Conservation (phyloP, 37 sponge, comb jelly and placozoan genomes). For the Chondrosia reniformis region DNA sequence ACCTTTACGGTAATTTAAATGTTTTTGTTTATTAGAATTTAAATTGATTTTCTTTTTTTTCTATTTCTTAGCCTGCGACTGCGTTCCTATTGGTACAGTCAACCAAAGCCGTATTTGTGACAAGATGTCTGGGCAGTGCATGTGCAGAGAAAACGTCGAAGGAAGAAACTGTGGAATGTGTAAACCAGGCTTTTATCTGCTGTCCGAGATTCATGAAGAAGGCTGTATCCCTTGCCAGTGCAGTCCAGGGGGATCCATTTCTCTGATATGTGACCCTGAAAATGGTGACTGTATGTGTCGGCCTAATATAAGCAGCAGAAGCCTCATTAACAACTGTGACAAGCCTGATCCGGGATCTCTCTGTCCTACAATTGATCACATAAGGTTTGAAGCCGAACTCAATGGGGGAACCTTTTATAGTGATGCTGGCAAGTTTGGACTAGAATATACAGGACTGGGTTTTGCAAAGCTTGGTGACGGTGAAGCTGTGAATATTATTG, state of each 20-base stretch:
- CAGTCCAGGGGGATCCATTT: conserved; percentile 24
- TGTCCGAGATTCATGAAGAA: neutral
- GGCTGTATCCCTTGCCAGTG: conserved; percentile 60
- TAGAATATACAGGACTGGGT: conserved; percentile 50
- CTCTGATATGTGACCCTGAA: neutral
- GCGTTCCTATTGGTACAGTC: conserved; percentile 14
- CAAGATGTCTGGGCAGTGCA: conserved; percentile 19
- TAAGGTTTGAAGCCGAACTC: conserved; percentile 45
- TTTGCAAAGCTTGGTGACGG: conserved; percentile 12
- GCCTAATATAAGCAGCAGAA: conserved; percentile 7
- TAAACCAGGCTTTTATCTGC: conserved; percentile 4
- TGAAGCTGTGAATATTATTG: neutral
- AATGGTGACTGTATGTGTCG: conserved; percentile 30
- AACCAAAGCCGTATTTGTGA: neutral
- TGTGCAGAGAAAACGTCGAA: conserved; percentile 38
- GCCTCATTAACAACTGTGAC: neutral
- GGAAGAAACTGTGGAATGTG: neutral
- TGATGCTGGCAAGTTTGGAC: conserved; percentile 7
- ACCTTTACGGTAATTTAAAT: neutral
- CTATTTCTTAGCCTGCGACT: conserved; percentile 12
- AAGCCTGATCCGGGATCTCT: conserved; percentile 1
- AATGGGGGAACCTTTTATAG: conserved; percentile 2
- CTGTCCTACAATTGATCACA: conserved; percentile 48
- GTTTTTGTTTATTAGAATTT: neutral
- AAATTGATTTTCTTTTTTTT: neutral